phyloP scores from a whole-genome alignment of 2,888 invertebrate genomes.

The Tetheella fluctuosa region DNA sequence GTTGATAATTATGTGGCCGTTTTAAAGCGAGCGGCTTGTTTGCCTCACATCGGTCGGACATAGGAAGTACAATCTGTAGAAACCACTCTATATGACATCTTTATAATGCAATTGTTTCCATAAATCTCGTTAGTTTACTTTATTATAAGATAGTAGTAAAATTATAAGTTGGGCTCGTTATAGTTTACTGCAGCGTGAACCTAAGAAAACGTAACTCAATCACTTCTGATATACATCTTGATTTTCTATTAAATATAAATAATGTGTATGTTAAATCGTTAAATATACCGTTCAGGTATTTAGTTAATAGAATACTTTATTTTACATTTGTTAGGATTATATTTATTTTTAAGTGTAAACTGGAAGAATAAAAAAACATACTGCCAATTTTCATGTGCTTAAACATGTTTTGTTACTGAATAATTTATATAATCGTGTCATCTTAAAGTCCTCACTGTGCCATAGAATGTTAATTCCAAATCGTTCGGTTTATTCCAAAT shows the following conservation, averaged over 20 bases:
- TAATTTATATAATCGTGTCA: constrained; percentile 29
- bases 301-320: background rate
- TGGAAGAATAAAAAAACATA: constrained; percentile 36
- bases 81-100: constrained; percentile 35
- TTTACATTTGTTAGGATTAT: constrained; percentile 11
- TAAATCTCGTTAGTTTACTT: constrained; percentile 68
- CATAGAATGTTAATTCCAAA: constrained; percentile 50
- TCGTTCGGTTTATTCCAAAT: constrained; percentile 8
- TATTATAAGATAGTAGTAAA: constrained; percentile 5
- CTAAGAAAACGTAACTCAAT: background rate
- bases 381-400: constrained; percentile 62
- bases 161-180: background rate
- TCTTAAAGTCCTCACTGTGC: constrained; percentile 57
- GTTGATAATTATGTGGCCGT: constrained; percentile 8
- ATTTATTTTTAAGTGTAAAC: constrained; percentile 16
- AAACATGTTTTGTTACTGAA: constrained; percentile 24
- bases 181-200: background rate
- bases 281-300: background rate
- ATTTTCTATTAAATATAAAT: background rate
- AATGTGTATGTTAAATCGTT: background rate
- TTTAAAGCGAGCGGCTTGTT: constrained; percentile 13
- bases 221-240: background rate
- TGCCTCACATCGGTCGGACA: constrained; percentile 55
- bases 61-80: constrained; percentile 62
- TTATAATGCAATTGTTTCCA: constrained; percentile 66